Percentiles rank a stretch among this genome's conserved stretches.
Conservation (phyloP, 1,140 invertebrate species). For the Zaprionus lachaisei region DNA sequence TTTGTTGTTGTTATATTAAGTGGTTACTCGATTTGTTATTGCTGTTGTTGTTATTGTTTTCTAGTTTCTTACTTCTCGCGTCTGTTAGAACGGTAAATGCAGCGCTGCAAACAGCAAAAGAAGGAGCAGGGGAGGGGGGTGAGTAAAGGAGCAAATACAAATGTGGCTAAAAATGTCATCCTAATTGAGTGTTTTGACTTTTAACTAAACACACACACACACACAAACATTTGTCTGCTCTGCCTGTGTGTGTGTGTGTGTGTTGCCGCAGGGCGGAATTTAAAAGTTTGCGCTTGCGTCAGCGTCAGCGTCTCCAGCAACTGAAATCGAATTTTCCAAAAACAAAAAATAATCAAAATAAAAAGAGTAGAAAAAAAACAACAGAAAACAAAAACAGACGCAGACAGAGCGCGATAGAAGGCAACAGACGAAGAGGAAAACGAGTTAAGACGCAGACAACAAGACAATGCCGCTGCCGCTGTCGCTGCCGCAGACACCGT, state of each 20-base stretch:
- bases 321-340: conserved; percentile 47
- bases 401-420: conserved; percentile 37
- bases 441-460: conserved; percentile 50
- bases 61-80: conserved; percentile 17
- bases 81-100: conserved; percentile 19
- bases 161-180: conserved; percentile 26
- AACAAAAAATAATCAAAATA: conserved; percentile 14
- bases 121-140: neutral
- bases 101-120: conserved; percentile 9
- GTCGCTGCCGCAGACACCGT: conserved; percentile 11
- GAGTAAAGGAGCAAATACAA: conserved; percentile 2
- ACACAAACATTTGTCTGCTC: neutral
- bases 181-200: conserved; percentile 60
- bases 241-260: neutral
- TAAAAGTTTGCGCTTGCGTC: conserved; percentile 49
- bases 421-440: conserved; percentile 38
- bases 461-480: conserved; percentile 39
- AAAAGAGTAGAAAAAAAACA: conserved; percentile 14
- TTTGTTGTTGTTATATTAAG: neutral
- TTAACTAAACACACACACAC: conserved; percentile 40
- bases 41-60: conserved; percentile 17
- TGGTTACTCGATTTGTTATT: conserved; percentile 9
- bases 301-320: conserved; percentile 33
- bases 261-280: conserved; percentile 27
- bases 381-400: conserved; percentile 14